Percentiles rank a stretch among this genome's conserved stretches.
Conservation (phyloP, 2,113 vertebrate species). For the Periophthalmodon schlosseri region DNA sequence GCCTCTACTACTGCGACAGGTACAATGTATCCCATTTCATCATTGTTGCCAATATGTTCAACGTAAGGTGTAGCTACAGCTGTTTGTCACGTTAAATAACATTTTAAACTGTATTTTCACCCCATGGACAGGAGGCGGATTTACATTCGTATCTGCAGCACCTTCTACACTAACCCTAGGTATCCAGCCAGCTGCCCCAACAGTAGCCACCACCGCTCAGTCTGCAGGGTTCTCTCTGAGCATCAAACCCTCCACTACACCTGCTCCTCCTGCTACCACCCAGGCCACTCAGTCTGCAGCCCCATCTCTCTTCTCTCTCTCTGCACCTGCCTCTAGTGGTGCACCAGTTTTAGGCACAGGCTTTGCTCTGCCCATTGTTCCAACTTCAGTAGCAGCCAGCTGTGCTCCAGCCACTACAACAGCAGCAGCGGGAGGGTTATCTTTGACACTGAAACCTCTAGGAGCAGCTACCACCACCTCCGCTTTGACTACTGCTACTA, state of each 20-base stretch:
- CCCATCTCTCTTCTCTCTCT: conserved; percentile 73
- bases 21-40: neutral
- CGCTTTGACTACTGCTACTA: conserved; percentile 14
- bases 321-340: conserved; percentile 41
- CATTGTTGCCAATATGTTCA: too few relatives aligned
- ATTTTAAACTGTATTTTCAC: neutral
- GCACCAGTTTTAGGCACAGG: conserved; percentile 38
- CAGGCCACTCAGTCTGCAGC: conserved; percentile 58
- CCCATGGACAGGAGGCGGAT: conserved; percentile 58
- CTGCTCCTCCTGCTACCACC: conserved; percentile 62
- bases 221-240: conserved; percentile 77
- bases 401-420: conserved; percentile 46
- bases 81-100: neutral
- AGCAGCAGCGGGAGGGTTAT: conserved; percentile 40
- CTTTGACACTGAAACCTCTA: conserved; percentile 76
- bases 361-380: conserved; percentile 61
- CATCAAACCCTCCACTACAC: conserved; percentile 78
- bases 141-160: conserved; percentile 56
- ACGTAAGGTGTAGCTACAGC: too few relatives aligned
- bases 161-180: conserved; percentile 58
- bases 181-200: conserved; percentile 27
- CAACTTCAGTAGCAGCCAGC: conserved; percentile 36
- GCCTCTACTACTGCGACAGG: conserved; percentile 7
- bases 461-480: conserved; percentile 48
- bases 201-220: conserved; percentile 50